Evolutionary conservation across 2,888 invertebrate species (phyloP), one percentile per base, ranked within the genome.

Genomic region (Lithosia quadra): DNA sequence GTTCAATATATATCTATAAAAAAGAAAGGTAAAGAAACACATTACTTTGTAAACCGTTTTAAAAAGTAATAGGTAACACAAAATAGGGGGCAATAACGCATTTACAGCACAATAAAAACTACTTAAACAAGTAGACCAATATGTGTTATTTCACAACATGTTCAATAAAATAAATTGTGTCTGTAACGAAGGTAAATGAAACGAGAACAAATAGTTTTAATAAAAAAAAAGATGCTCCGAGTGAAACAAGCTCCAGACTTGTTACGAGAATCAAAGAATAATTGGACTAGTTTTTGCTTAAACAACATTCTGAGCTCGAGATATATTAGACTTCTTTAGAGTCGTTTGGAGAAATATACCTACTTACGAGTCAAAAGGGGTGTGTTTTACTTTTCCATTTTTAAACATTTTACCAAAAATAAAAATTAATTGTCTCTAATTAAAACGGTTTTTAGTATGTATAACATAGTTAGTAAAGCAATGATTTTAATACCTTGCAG

Each of bases 281-380:
- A 82, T 80, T 77, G 75, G 61, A 76, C 76, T 76, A 75, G 75
- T 82, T 82, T 82, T 80, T 82, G 61, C 69, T 67, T 58, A 63
- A 62, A 73, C 71, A 34, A 69, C 73, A 66, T 72, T 80, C 71
- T 73, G 68, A 28, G 60, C 66, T 62, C 33, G 57, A 67, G 60
- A 73, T 67, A 58, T 39, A 63, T 70, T 63, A 60, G 58, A 64
- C 28, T 56, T 55, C 22, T 69, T 69, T 55, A 68, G 49, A 68
- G 34, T 60, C 53, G 49, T 68, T 59, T 63, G 34, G 36, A 69
- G 59, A 63, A 74, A 56, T 21, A 49, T 43, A n/a, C n/a, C n/a
- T n/a, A n/a, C n/a, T n/a, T n/a, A 53, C 34, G 4, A 24, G 34
- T 34, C 22, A 34, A 55, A 22, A 63, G 33, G n/a, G 43, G 28